Base-by-base conservation (phyloP, 2,113 vertebrate genomes). In the Tachysurus fulvidraco region DNA sequence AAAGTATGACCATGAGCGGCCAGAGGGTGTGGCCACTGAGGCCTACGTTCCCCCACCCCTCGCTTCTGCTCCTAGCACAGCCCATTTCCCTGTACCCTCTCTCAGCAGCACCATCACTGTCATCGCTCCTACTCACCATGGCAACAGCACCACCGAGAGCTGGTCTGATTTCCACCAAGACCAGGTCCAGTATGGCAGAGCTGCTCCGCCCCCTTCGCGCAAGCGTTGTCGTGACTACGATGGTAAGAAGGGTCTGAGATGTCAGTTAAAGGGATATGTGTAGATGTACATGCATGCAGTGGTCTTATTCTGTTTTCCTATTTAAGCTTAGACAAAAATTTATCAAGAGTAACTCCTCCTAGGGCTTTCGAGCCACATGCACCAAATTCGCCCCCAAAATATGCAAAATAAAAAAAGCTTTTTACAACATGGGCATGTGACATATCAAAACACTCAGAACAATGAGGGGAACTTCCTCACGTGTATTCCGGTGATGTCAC, bases 151-250 rank as follows among this genome's bases (percentile, higher is more conserved):
- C 92, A 97, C 96, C 7, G 98, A 99, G 94, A 99, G 97, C 87
- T 99, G 98, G 98, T 97, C 97, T 0, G 97, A 97, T 86, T 99
- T 99, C 91, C 96, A 92, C 84, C 96, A 96, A 85, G 97, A 98
- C 83, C 97, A 96, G 64, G 95, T 95, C 78, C 95, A 96, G 19
- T 99, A 98, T 10, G 94, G 91, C 77, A 95, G 97, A 92, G 95
- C 94, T 21, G 96, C 96, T 0, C 95, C 96, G 65, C 96, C 96
- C 0, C 95, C 96, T 84, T 96, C 93, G 87, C 97, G 99, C 91
- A 99, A 99, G 90, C 95, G 98, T 52, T 99, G 98, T 91, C 95
- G 98, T 88, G 98, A 99, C 94, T 99, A 99, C 91, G 97, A 99
- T 83, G 98, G 98, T 99, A 94, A 94, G 73, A 5, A 46, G 12